These are phyloP conservation scores for Salvator merianae DNA, from an alignment of 2,113 vertebrate species.

Conservation along the genomic window DNA sequence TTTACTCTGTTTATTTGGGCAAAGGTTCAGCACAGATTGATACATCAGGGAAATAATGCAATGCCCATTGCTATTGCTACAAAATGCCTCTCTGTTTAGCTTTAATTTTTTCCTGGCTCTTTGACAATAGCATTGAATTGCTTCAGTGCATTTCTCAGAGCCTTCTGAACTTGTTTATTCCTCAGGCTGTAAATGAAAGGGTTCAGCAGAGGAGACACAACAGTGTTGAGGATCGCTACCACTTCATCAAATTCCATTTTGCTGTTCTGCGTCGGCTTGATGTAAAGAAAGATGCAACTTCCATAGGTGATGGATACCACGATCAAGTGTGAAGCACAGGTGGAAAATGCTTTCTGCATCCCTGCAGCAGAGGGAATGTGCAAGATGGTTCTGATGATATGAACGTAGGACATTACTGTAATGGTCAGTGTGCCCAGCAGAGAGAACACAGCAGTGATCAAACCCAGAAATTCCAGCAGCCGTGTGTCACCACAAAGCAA, in stretches of 20 bases:
- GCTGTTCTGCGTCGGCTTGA: background rate
- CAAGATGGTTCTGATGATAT: background rate
- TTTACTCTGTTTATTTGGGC: background rate
- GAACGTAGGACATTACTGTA: background rate
- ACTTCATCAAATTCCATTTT: constrained; percentile 1
- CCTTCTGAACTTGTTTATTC: constrained; percentile 38
- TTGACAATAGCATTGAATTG: background rate
- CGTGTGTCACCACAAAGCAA: constrained; percentile 6
- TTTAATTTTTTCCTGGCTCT: background rate
- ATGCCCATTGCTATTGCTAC: background rate
- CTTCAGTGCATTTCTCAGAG: background rate
- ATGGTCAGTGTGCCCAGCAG: background rate
- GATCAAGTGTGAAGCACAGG: constrained; percentile 53
- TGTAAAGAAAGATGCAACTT: constrained; percentile 38
- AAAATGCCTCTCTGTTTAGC: background rate
- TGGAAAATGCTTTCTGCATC: constrained; percentile 52
- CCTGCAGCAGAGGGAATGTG: background rate
- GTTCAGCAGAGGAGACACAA: constrained; percentile 25
- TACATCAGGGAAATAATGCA: background rate
- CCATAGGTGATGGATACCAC: constrained; percentile 44
- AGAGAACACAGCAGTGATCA: background rate
- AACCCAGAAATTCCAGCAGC: background rate
- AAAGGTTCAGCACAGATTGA: background rate
- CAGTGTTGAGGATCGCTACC: constrained; percentile 34
- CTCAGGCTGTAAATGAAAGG: constrained; percentile 38